A percentile compares a stretch with the other conserved stretches of the same genome.
These are phyloP conservation scores for Ploceus nigricollis DNA, from an alignment of 2,113 vertebrate genomes.

Conservation along the genomic window DNA sequence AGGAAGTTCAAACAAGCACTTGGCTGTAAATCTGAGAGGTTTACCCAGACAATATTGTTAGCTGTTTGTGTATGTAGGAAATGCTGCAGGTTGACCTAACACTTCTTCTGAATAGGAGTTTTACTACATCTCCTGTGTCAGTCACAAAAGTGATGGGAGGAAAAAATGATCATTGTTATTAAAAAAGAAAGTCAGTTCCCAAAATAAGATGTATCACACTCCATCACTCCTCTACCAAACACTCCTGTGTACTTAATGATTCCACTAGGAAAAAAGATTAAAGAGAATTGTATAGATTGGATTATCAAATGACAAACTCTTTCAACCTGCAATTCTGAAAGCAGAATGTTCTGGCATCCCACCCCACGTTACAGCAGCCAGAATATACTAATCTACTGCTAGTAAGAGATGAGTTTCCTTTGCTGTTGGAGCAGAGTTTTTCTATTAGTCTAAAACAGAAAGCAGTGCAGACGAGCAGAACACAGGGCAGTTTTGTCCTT, in stretches of 20 bases:
- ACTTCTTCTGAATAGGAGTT: not conserved
- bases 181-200: not conserved
- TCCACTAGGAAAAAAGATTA: constrained; percentile 40
- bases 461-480: constrained; percentile 14
- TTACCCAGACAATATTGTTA: not conserved
- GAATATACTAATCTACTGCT: not conserved
- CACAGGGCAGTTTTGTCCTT: constrained; percentile 41
- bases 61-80: not conserved
- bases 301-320: constrained; percentile 15
- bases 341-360: not conserved
- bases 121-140: not conserved
- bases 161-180: not conserved
- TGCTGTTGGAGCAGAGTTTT: not conserved
- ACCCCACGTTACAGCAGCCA: not conserved
- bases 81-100: not conserved
- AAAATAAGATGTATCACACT: not conserved
- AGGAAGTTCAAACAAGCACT: constrained; percentile 14
- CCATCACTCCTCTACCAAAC: constrained; percentile 4
- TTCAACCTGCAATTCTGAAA: constrained; percentile 2
- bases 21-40: not conserved
- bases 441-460: not conserved
- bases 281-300: constrained; percentile 10
- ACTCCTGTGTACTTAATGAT: constrained; percentile 5
- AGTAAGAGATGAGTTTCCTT: not conserved
- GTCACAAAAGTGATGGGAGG: not conserved